Conservation (phyloP, 2,113 vertebrate species). For the Apus apus region DNA sequence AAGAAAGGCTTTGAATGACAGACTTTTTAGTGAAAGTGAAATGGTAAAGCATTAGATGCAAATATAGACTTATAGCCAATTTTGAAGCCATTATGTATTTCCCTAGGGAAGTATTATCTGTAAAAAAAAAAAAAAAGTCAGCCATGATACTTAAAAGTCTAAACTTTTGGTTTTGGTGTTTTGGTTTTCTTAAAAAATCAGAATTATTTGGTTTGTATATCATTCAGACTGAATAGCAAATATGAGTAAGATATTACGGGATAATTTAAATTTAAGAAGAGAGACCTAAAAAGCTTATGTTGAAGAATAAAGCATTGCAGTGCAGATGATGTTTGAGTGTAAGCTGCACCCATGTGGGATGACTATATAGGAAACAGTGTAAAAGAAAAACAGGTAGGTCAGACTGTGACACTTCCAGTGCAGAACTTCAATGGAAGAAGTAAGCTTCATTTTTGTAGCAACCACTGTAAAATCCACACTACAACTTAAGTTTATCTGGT, state of each 20-base stretch:
- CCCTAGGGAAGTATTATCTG: neutral
- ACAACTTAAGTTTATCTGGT: conserved; percentile 62
- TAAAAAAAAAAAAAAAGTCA: neutral
- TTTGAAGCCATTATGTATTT: conserved; percentile 6
- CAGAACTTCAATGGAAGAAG: conserved; percentile 74
- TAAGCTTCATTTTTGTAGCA: conserved; percentile 63
- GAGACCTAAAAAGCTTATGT: conserved; percentile 50
- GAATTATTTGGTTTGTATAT: conserved; percentile 36
- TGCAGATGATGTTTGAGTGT: conserved; percentile 29
- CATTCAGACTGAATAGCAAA: conserved; percentile 44
- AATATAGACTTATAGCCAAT: conserved; percentile 19
- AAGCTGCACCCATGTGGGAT: neutral
- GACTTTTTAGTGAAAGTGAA: conserved; percentile 37
- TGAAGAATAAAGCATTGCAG: conserved; percentile 55
- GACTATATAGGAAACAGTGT: conserved; percentile 37
- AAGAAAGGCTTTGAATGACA: neutral
- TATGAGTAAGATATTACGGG: neutral
- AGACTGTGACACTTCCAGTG: conserved; percentile 73
- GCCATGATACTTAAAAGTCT: neutral
- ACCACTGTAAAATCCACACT: conserved; percentile 66
- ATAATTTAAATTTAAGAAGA: neutral
- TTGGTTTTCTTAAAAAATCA: neutral
- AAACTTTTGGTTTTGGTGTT: neutral
- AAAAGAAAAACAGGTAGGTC: conserved; percentile 62
- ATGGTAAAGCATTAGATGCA: neutral